Percentiles rank a stretch among this genome's conserved stretches.
phyloP scores from a whole-genome alignment of 2,113 vertebrate genomes.

The Ciconia stormi region DNA sequence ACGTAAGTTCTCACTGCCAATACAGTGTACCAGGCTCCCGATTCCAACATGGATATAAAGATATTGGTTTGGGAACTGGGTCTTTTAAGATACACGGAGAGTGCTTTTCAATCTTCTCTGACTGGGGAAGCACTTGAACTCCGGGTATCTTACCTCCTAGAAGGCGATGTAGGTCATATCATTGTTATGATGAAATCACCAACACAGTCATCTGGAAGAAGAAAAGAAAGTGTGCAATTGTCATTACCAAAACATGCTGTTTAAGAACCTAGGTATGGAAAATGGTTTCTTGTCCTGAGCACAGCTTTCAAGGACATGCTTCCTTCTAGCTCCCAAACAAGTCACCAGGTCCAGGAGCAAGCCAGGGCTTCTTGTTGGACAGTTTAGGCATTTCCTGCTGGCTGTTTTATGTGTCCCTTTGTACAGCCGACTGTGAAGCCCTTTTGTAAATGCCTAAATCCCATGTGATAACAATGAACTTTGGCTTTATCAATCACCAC shows the following conservation, averaged over 20 bases:
- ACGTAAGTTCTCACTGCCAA: neutral
- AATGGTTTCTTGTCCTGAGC: neutral
- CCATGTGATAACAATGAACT: neutral
- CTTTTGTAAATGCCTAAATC: neutral
- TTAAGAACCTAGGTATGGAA: neutral
- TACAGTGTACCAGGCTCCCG: neutral
- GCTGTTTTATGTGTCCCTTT: neutral
- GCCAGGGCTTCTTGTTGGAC: neutral
- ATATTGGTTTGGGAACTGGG: neutral
- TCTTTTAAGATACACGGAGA: neutral
- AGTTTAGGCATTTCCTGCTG: neutral
- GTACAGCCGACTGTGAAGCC: fast-evolving
- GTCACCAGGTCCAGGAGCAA: neutral
- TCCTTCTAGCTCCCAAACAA: neutral
- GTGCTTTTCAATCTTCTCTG: neutral
- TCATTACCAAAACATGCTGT: fast-evolving
- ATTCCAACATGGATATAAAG: neutral
- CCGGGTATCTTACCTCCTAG: neutral
- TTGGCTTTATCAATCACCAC: neutral
- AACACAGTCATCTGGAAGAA: neutral
- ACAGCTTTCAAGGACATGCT: neutral
- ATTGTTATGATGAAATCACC: neutral
- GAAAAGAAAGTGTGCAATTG: neutral
- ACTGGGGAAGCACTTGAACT: neutral
- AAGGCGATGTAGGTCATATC: neutral